These are phyloP conservation scores for Tenebrosternarchus preto DNA, from an alignment of 2,113 vertebrate species.

Conservation along the genomic window DNA sequence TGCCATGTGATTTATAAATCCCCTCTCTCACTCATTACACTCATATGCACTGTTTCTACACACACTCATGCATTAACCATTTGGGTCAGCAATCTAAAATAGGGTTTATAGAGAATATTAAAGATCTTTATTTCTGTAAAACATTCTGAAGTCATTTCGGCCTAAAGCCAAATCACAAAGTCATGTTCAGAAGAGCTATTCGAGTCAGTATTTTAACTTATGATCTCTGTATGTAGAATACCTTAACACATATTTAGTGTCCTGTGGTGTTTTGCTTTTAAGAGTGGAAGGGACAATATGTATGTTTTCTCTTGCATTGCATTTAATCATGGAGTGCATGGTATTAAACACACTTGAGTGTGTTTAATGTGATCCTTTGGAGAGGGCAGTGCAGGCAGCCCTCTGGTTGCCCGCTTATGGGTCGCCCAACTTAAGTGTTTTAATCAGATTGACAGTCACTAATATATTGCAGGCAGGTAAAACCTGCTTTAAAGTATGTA, in stretches of 20 bases:
- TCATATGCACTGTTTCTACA: not conserved
- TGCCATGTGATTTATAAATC: not conserved
- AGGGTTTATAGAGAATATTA: not conserved
- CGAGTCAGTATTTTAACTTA: too few species aligned
- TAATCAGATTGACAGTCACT: conserved; percentile 36
- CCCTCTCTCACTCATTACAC: conserved; percentile 19
- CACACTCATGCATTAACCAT: not conserved
- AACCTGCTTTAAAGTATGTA: conserved; percentile 14
- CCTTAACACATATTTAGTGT: not conserved
- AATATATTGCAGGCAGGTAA: conserved; percentile 22
- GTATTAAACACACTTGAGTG: not conserved
- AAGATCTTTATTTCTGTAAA: conserved; percentile 1
- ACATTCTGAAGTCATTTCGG: not conserved
- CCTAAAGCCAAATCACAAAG: not conserved
- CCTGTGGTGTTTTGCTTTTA: not conserved
- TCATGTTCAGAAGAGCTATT: not conserved
- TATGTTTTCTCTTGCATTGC: not conserved
- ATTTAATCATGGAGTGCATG: not conserved
- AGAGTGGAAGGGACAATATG: too few species aligned
- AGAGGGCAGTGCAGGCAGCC: not conserved
- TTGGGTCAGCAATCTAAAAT: not conserved
- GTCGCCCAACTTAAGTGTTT: conserved; percentile 30
- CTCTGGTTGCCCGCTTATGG: not conserved
- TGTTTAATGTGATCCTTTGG: not conserved
- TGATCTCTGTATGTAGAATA: too few species aligned